Evolutionary conservation across 2,888 invertebrate genomes (phyloP).

Genomic region (Rambutsinella grinnellia): DNA sequence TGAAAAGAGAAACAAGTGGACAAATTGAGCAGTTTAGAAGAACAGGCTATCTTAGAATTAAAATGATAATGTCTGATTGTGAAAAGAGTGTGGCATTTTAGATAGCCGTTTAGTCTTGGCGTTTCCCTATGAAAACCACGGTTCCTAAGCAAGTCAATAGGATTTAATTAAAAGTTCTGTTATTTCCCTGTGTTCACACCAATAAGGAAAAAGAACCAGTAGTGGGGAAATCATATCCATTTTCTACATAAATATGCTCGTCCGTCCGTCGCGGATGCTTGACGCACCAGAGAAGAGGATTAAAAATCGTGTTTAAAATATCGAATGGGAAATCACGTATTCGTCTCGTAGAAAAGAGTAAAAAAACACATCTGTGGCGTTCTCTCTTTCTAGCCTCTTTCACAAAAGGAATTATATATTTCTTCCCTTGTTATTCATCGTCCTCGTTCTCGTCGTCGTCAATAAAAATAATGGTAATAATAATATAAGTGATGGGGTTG

Average conservation of each 20-base stretch:
- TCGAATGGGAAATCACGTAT: constrained; percentile 55
- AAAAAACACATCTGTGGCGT: constrained; percentile 8
- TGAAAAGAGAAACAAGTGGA: background rate
- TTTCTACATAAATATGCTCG: background rate
- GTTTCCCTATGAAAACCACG: background rate
- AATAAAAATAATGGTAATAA: background rate
- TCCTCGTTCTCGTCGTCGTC: constrained; percentile 16
- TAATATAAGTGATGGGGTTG: constrained; percentile 2
- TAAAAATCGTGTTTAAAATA: constrained; percentile 24
- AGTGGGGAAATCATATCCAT: background rate
- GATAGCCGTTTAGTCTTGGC: background rate
- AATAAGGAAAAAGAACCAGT: constrained; percentile 4
- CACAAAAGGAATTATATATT: constrained; percentile 49
- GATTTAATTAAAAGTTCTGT: constrained; percentile 52
- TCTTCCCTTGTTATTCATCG: constrained; percentile 1
- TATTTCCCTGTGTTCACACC: constrained; percentile 43
- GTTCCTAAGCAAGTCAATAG: constrained; percentile 16
- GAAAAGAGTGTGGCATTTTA: background rate
- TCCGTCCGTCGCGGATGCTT: constrained; percentile 5
- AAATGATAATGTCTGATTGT: constrained; percentile 18
- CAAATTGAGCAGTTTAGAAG: background rate
- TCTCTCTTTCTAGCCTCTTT: constrained; percentile 8
- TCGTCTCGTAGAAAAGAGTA: background rate
- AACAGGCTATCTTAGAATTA: constrained; percentile 31
- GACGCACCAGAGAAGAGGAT: background rate